Conservation (phyloP, 2,888 invertebrate genomes). For the Drosophila borealis region DNA sequence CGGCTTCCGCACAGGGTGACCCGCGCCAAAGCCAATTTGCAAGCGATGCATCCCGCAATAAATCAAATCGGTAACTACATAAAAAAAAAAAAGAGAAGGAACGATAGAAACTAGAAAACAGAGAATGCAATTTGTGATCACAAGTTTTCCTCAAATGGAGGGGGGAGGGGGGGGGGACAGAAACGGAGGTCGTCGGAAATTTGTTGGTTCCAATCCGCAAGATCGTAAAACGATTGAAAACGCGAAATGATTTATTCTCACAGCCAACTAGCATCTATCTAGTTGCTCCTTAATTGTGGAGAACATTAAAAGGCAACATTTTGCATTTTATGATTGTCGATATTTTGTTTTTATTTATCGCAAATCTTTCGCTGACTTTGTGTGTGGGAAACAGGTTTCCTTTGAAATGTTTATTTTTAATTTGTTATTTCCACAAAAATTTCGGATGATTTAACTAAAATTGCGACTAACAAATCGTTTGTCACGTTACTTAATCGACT, state of each 20-base stretch:
- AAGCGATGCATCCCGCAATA: constrained; percentile 29
- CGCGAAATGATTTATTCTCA: constrained; percentile 51
- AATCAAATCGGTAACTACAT: constrained; percentile 49
- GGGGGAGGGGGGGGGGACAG: not conserved
- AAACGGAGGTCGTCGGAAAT: constrained; percentile 22
- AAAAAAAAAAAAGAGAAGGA: not conserved
- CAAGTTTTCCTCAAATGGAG: constrained; percentile 8
- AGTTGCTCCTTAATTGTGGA: constrained; percentile 24
- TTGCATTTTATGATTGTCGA: constrained; percentile 8
- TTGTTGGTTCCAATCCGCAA: constrained; percentile 3
- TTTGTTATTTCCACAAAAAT: not conserved
- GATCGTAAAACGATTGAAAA: constrained; percentile 38
- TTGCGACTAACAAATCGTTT: constrained; percentile 36
- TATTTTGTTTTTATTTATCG: constrained; percentile 16
- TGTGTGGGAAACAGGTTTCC: constrained; percentile 3
- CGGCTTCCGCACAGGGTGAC: constrained; percentile 29
- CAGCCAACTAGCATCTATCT: constrained; percentile 8
- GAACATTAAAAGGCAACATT: constrained; percentile 38
- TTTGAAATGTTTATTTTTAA: constrained; percentile 5
- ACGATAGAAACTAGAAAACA: constrained; percentile 5
- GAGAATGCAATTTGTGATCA: constrained; percentile 29
- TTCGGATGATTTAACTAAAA: constrained; percentile 31
- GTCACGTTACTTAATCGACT: constrained; percentile 28
- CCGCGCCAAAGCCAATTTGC: constrained; percentile 1
- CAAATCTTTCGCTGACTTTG: constrained; percentile 28